These are phyloP conservation scores for Glaucidium brasilianum DNA, from an alignment of 2,113 vertebrate genomes.

Conservation along the genomic window DNA sequence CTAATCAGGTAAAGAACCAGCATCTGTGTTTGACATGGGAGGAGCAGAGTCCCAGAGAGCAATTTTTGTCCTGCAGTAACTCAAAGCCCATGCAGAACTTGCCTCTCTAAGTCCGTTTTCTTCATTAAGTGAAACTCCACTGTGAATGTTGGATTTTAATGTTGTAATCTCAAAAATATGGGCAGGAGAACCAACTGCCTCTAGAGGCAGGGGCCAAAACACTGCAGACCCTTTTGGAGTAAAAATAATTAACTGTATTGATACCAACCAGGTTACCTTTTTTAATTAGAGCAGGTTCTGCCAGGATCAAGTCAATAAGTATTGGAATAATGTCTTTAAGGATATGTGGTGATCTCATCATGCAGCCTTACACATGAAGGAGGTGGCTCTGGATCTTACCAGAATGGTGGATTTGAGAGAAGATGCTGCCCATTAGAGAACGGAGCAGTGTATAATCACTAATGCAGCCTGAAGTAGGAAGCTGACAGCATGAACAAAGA, in stretches of 20 bases:
- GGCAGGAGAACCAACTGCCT: not conserved
- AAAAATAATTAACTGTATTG: not conserved
- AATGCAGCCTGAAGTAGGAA: not conserved
- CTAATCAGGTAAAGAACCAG: fast-evolving
- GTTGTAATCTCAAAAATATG: not conserved
- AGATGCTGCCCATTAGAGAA: not conserved
- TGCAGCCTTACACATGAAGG: not conserved
- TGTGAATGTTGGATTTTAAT: not conserved
- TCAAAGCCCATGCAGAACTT: fast-evolving
- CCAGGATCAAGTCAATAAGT: not conserved
- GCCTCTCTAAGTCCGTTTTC: not conserved
- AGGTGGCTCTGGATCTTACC: not conserved
- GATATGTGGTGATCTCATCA: not conserved
- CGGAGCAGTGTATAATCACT: not conserved
- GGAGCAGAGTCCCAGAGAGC: not conserved
- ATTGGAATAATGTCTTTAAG: not conserved
- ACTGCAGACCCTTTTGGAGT: not conserved
- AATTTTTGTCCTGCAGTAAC: not conserved
- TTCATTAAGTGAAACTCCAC: not conserved
- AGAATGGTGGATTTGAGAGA: not conserved
- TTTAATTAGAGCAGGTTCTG: not conserved
- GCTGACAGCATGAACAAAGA: not conserved
- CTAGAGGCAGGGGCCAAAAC: not conserved
- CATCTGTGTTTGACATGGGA: not conserved
- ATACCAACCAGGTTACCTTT: not conserved